Percentiles rank a stretch among this genome's conserved stretches.
Conservation (phyloP, 2,113 vertebrate species). For the Eptesicus fuscus region DNA sequence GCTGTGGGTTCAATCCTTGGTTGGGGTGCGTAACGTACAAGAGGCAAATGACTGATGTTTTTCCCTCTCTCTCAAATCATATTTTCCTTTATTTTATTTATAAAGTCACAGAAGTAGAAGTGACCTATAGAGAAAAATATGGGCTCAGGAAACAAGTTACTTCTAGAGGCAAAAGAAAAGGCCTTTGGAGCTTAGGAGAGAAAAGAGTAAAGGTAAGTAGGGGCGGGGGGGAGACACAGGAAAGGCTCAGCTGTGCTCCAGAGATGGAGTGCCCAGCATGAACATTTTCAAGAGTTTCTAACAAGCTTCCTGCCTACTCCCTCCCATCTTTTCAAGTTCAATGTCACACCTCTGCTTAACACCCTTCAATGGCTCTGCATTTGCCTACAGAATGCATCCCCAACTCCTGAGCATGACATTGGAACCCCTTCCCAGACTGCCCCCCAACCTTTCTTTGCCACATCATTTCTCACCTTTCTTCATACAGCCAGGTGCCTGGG, state of each 20-base stretch:
- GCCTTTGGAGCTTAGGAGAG: too few relatives aligned
- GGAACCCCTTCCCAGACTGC: background rate
- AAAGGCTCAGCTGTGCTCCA: background rate
- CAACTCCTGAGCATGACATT: background rate
- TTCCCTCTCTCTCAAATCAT: too few relatives aligned
- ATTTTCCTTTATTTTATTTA: background rate
- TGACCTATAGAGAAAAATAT: background rate
- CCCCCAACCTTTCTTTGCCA: background rate
- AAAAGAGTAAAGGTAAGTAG: background rate
- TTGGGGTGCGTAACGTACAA: too few relatives aligned
- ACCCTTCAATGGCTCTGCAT: background rate
- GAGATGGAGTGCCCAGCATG: background rate
- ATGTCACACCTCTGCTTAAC: background rate
- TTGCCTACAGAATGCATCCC: background rate
- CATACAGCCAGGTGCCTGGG: background rate
- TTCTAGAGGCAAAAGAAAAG: background rate
- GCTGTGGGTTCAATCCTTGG: too few relatives aligned
- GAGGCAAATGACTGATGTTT: too few relatives aligned
- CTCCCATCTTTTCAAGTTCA: background rate
- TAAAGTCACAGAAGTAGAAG: background rate
- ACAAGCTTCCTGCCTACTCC: background rate
- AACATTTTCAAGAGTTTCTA: background rate
- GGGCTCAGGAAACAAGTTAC: background rate
- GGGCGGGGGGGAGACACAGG: too few relatives aligned
- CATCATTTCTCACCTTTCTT: background rate